A percentile compares a stretch with the other conserved stretches of the same genome.
phyloP scores from a whole-genome alignment of 2,888 invertebrate genomes.

The Cremastinae sp. region DNA sequence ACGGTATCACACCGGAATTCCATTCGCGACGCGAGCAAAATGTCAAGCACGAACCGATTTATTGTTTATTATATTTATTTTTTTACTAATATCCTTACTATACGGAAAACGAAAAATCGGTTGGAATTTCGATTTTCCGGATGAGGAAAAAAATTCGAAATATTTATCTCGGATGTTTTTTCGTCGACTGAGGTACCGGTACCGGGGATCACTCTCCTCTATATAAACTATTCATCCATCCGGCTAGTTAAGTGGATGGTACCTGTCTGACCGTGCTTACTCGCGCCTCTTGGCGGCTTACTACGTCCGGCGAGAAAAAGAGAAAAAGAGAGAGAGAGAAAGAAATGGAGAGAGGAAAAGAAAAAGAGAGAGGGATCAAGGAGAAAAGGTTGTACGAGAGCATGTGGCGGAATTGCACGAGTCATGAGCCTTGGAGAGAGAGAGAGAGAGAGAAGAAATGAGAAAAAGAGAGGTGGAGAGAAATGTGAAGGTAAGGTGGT shows the following conservation, averaged over 20 bases:
- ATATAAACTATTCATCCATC: conserved; percentile 75
- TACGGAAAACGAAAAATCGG: no score
- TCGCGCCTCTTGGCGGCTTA: conserved; percentile 73
- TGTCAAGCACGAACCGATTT: no score
- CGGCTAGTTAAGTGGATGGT: conserved; percentile 78
- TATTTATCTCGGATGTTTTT: not conserved
- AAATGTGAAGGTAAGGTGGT: conserved; percentile 52
- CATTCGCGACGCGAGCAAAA: conserved; percentile 4
- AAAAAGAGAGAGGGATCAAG: conserved; percentile 15
- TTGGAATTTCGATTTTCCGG: not conserved
- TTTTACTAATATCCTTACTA: no score
- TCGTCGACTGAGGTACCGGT: conserved; percentile 63
- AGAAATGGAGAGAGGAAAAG: conserved; percentile 13
- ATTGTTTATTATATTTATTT: no score
- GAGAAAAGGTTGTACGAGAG: conserved; percentile 23
- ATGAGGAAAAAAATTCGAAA: not conserved
- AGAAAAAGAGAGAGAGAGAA: conserved; percentile 1
- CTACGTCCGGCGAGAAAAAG: conserved; percentile 59
- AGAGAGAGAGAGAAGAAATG: conserved; percentile 25
- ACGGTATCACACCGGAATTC: not conserved
- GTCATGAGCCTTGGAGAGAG: conserved; percentile 70
- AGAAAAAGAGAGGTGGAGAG: conserved; percentile 54
- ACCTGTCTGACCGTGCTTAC: conserved; percentile 76
- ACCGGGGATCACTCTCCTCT: conserved; percentile 50
- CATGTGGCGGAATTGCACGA: conserved; percentile 74